These are phyloP conservation scores for Stercorarius parasiticus DNA, from an alignment of 2,113 vertebrate genomes.

Conservation along the genomic window DNA sequence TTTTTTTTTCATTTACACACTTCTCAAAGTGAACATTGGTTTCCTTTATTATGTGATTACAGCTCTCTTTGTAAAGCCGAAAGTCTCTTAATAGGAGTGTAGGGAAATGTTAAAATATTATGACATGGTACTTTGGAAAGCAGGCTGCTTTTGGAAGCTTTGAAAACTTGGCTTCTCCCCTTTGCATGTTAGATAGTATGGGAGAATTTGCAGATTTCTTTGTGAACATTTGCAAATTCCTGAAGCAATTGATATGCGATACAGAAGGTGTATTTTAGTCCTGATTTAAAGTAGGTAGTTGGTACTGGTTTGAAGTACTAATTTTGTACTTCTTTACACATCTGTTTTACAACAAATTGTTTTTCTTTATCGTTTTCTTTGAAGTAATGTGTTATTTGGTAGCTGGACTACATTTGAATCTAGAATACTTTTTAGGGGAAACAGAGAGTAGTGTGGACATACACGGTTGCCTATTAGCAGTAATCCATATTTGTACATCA, in stretches of 20 bases:
- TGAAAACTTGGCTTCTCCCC: neutral
- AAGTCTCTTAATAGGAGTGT: neutral
- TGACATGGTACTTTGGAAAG: neutral
- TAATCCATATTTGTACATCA: neutral
- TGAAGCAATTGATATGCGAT: neutral
- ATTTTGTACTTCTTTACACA: neutral
- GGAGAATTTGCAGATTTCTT: slow-evolving; percentile 59
- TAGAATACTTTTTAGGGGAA: slow-evolving; percentile 30
- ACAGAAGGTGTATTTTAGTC: slow-evolving; percentile 49
- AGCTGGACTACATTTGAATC: slow-evolving; percentile 14
- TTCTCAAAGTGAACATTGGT: neutral
- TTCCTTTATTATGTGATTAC: slow-evolving; percentile 12
- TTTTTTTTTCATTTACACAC: neutral
- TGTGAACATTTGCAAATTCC: slow-evolving; percentile 63
- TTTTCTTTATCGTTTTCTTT: neutral
- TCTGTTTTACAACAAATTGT: neutral
- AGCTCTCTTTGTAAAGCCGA: neutral
- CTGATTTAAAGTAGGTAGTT: neutral
- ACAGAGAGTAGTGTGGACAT: neutral
- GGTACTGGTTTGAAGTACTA: neutral
- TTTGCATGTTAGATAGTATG: neutral
- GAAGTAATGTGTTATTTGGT: slow-evolving; percentile 19
- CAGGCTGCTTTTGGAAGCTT: neutral
- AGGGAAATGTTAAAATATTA: slow-evolving; percentile 33
- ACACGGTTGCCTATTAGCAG: neutral